Base-by-base conservation (phyloP, 2,888 invertebrate genomes). In the Acleris cristana region DNA sequence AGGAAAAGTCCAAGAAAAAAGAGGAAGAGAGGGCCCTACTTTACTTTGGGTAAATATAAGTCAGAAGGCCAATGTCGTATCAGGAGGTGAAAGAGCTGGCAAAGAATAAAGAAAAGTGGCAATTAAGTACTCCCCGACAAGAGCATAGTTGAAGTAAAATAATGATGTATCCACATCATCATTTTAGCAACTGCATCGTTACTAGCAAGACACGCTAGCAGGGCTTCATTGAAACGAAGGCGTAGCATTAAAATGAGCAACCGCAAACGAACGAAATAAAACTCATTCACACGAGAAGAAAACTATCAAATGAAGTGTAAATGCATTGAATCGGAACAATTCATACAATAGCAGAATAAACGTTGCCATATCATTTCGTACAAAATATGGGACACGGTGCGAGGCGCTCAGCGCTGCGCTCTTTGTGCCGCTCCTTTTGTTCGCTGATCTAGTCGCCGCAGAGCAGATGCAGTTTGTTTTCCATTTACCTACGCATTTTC, bases 361-460 rank as follows among this genome's bases (percentile, higher is more conserved):
- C 82, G 86, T 73, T 81, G 83, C 81, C 84, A 82, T 84, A 89
- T 90, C 88, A 90, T 88, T 88, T 88, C 87, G 88, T 90, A 90
- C 86, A 84, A 87, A 86, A 91, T 90, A 89, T 91, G 85, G 90
- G 85, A 81, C 90, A 85, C 85, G 83, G 81, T 82, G 85, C 83
- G 84, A 84, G 81, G 81, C 84, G 86, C 86, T 88, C 86, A 77
- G 84, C 83, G 82, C 87, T 87, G 87, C 84, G 80, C 90, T 88
- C 90, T 90, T 90, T 91, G 90, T 90, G 88, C 82, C 74, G 85
- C 75, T 79, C 79, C 88, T 89, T 90, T 90, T 90, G 89, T 91
- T 87, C 81, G 74, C 77, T 84, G 86, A 88, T 87, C 87, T 86
- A 84, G 82, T 83, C 82, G 76, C 80, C 80, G 77, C 73, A 69